A percentile compares a stretch with the other conserved stretches of the same genome.
phyloP scores from a whole-genome alignment of 2,888 invertebrate genomes.

The Drosophila mayaguana region DNA sequence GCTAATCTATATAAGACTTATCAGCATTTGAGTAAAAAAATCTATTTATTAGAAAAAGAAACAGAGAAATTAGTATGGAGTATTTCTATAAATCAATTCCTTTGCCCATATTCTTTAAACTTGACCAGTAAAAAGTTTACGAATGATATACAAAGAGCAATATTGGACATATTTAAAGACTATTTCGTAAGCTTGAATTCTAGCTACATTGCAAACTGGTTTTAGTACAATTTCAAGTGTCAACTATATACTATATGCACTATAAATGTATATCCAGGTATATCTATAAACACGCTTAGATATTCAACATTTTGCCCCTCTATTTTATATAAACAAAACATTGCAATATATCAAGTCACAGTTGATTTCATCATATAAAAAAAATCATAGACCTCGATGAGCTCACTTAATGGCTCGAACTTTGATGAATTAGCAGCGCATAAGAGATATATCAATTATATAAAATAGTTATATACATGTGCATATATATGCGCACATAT shows the following conservation, averaged over 20 bases:
- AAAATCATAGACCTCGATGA: conserved; percentile 37
- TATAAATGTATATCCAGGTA: neutral
- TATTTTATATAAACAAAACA: neutral
- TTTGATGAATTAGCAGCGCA: conserved; percentile 16
- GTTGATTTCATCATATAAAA: conserved; percentile 22
- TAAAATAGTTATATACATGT: neutral
- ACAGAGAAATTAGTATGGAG: neutral
- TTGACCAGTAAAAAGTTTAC: conserved; percentile 4
- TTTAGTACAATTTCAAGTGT: neutral
- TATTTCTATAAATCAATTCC: neutral
- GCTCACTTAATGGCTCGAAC: conserved; percentile 49
- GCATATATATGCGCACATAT: neutral
- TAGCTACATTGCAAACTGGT: conserved; percentile 3
- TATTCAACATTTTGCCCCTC: neutral
- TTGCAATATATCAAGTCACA: conserved; percentile 14
- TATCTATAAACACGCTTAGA: neutral
- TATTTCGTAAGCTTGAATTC: neutral
- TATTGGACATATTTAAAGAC: neutral
- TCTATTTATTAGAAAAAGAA: neutral
- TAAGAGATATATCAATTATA: conserved; percentile 25
- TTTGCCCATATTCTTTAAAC: neutral
- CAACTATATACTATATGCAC: neutral
- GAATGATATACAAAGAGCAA: conserved; percentile 11
- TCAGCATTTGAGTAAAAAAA: neutral
- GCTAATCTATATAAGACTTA: neutral